Conservation (phyloP, 2,797 vertebrate species). For the Hybognathus amarus region DNA sequence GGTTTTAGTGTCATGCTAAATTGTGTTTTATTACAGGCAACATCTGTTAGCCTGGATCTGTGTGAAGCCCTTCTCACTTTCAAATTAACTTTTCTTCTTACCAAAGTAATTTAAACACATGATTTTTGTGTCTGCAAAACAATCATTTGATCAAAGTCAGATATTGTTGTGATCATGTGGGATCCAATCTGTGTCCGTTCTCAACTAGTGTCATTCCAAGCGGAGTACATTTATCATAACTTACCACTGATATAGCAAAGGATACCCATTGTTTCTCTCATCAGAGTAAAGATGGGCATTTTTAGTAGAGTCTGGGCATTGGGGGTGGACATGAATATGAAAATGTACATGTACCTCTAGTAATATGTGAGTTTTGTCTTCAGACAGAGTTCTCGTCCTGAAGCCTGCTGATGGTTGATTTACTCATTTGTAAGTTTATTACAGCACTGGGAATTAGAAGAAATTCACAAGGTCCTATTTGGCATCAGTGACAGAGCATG, state of each 20-base stretch:
- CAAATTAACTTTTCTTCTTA: background rate
- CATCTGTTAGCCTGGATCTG: constrained; percentile 59
- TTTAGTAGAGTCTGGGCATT: background rate
- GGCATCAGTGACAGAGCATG: background rate
- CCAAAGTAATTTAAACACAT: background rate
- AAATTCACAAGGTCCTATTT: too few relatives aligned
- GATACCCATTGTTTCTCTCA: constrained; percentile 16
- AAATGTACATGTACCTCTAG: background rate
- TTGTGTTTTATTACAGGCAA: constrained; percentile 56
- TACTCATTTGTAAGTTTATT: constrained; percentile 25
- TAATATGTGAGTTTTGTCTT: constrained; percentile 6
- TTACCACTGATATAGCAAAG: constrained; percentile 23
- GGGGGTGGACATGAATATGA: constrained; percentile 7
- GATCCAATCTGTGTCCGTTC: background rate
- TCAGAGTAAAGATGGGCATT: constrained; percentile 16
- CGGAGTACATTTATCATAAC: background rate
- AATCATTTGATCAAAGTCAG: background rate
- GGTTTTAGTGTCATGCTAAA: constrained; percentile 20
- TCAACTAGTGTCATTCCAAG: constrained; percentile 1
- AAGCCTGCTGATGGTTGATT: background rate
- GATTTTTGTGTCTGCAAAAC: background rate
- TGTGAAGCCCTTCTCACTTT: background rate
- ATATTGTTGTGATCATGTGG: background rate
- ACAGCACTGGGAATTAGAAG: constrained; percentile 11
- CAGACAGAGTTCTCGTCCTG: constrained; percentile 13